Evolutionary conservation across 2,113 vertebrate genomes (phyloP).

Genomic region (Alces alces): DNA sequence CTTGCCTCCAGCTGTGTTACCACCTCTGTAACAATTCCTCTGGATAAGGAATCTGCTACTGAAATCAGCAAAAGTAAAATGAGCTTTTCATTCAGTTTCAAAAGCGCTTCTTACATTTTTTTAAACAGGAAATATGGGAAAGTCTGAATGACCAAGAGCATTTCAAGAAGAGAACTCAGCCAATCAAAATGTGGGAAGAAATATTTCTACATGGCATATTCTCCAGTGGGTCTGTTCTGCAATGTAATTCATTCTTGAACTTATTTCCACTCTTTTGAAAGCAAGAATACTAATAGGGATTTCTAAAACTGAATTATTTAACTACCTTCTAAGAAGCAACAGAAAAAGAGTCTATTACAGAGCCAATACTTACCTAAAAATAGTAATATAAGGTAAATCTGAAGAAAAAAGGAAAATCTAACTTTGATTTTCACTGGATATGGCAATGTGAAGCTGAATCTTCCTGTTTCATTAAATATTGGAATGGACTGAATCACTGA

Average conservation of each 20-base stretch:
- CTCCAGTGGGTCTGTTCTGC: background rate
- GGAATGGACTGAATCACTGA: conserved; percentile 92
- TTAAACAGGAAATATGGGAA: background rate
- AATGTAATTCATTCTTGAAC: background rate
- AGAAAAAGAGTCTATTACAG: background rate
- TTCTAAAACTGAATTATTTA: background rate
- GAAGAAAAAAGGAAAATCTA: conserved; percentile 90
- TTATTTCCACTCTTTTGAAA: background rate
- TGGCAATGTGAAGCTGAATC: conserved; percentile 89
- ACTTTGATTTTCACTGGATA: conserved; percentile 86
- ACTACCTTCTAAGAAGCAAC: background rate
- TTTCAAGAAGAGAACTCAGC: background rate
- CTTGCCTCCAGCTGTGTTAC: background rate
- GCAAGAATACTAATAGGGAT: background rate
- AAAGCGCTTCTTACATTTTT: background rate
- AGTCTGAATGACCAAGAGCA: background rate
- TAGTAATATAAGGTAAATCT: conserved; percentile 87
- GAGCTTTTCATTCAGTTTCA: background rate
- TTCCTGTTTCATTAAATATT: conserved; percentile 88
- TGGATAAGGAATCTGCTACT: background rate
- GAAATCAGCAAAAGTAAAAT: background rate
- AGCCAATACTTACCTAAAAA: conserved; percentile 88
- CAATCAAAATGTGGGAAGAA: background rate
- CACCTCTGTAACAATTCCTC: background rate
- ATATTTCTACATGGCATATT: background rate